These are phyloP conservation scores for Macaria notata DNA, from an alignment of 2,888 invertebrate species.

Conservation along the genomic window DNA sequence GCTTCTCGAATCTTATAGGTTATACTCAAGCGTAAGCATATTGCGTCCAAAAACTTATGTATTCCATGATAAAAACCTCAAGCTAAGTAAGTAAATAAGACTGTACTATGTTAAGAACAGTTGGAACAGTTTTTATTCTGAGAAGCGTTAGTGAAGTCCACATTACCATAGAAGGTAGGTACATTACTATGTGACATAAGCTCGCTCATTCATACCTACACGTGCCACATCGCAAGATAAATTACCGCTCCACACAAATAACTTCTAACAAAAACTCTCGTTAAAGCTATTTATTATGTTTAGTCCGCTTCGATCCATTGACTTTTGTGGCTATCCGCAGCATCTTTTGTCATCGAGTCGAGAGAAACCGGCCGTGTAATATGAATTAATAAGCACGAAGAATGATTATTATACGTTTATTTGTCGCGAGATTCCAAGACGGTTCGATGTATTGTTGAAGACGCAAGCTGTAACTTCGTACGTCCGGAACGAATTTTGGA, in stretches of 20 bases:
- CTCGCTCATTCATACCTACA: conserved; percentile 75
- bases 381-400: conserved; percentile 82
- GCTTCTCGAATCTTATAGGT: too few species aligned
- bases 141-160: too few species aligned
- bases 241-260: conserved; percentile 75
- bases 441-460: conserved; percentile 55
- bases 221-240: conserved; percentile 70
- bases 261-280: conserved; percentile 63
- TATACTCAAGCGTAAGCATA: too few species aligned
- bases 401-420: conserved; percentile 75
- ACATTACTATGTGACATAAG: conserved; percentile 43
- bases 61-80: too few species aligned
- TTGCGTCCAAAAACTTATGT: too few species aligned
- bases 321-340: conserved; percentile 71
- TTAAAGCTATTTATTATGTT: conserved; percentile 72
- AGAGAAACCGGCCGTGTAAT: conserved; percentile 80
- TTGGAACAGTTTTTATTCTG: too few species aligned
- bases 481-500: conserved; percentile 73
- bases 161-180: too few species aligned
- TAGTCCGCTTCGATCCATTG: conserved; percentile 73
- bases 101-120: too few species aligned
- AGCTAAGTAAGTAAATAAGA: too few species aligned
- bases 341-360: conserved; percentile 73
- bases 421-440: conserved; percentile 57
- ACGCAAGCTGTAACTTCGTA: conserved; percentile 40